These are phyloP conservation scores for Anadara kagoshimensis DNA, from an alignment of 1,140 invertebrate genomes.

Conservation along the genomic window DNA sequence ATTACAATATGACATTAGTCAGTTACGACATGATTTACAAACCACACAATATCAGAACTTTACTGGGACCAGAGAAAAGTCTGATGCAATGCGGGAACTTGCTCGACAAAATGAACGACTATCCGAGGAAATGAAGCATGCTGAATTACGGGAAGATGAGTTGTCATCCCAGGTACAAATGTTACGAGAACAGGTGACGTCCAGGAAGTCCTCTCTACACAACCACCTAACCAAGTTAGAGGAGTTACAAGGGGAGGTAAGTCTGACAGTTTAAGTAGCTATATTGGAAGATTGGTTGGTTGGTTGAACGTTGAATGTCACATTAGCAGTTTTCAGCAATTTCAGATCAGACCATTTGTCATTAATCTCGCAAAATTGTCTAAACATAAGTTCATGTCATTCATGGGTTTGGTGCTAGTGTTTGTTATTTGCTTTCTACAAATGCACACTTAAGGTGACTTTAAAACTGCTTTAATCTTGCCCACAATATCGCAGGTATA, in stretches of 20 bases:
- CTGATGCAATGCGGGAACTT: conserved; percentile 87
- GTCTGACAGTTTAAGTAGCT: no score
- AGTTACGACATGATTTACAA: conserved; percentile 79
- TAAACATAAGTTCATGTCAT: no score
- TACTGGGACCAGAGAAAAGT: conserved; percentile 86
- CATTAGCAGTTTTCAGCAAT: no score
- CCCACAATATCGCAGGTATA: no score
- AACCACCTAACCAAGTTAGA: conserved; percentile 93
- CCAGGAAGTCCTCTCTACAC: conserved; percentile 83
- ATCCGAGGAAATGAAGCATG: conserved; percentile 89
- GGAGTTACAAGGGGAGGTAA: conserved; percentile 88
- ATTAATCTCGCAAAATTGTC: no score
- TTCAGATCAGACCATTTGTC: no score
- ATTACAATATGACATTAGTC: conserved; percentile 88
- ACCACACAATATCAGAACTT: conserved; percentile 79
- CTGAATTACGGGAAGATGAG: conserved; percentile 81
- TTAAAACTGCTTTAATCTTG: no score
- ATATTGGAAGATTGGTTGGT: no score
- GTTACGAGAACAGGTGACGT: conserved; percentile 85
- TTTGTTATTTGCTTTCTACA: no score
- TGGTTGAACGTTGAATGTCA: no score
- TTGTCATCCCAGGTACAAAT: conserved; percentile 85
- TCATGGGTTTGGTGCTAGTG: no score
- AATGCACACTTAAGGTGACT: no score
- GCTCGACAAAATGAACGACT: conserved; percentile 88